A percentile compares a stretch with the other conserved stretches of the same genome.
Conservation (phyloP, 1,140 invertebrate genomes). For the Listronotus bonariensis region DNA sequence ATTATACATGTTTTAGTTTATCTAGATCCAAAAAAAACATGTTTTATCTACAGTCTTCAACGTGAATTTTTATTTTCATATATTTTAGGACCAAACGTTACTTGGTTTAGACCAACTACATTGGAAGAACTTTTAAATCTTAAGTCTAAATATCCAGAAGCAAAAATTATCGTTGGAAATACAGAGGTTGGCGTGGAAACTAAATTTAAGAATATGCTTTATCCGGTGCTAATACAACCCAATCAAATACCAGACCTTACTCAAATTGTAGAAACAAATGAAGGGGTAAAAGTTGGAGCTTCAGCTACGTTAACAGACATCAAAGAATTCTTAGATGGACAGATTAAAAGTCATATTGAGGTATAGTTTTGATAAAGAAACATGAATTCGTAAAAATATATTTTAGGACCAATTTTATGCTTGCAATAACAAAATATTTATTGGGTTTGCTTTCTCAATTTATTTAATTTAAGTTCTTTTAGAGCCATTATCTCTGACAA, state of each 20-base stretch:
- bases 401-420: too few species aligned
- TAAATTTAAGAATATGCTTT: constrained; percentile 85
- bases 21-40: too few species aligned
- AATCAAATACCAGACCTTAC: constrained; percentile 72
- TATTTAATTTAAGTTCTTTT: too few species aligned
- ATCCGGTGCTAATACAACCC: constrained; percentile 82
- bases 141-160: constrained; percentile 73
- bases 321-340: constrained; percentile 63
- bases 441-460: too few species aligned
- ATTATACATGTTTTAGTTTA: background rate
- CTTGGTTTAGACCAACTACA: constrained; percentile 65
- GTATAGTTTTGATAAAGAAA: too few species aligned
- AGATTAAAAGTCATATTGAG: constrained; percentile 65
- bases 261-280: constrained; percentile 59
- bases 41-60: too few species aligned
- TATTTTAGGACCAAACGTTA: background rate
- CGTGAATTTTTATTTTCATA: too few species aligned
- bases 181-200: constrained; percentile 93
- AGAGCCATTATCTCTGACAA: too few species aligned
- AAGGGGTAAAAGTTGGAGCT: constrained; percentile 75
- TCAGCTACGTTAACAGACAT: constrained; percentile 80
- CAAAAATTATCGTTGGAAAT: constrained; percentile 93
- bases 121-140: constrained; percentile 73
- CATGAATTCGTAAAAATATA: too few species aligned
- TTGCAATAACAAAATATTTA: too few species aligned